Percentiles rank a stretch among this genome's conserved stretches.
These are phyloP conservation scores for Zeuzera pyrina DNA, from an alignment of 2,888 invertebrate species.

Conservation along the genomic window DNA sequence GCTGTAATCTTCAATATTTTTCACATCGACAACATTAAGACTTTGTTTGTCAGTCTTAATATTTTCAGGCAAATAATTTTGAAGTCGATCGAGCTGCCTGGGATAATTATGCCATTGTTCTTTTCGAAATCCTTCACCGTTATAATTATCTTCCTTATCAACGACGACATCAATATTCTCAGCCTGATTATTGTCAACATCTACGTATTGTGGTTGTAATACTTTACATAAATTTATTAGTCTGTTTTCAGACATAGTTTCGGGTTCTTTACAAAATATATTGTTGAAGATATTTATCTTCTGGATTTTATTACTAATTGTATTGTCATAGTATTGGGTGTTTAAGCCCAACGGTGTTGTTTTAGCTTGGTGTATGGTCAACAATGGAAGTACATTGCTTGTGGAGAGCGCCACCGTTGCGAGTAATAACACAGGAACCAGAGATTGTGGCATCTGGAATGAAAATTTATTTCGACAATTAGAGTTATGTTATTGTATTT, in stretches of 20 bases:
- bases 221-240: slow-evolving; percentile 17
- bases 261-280: slow-evolving; percentile 36
- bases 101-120: slow-evolving; percentile 63
- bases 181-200: slow-evolving; percentile 26
- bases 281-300: slow-evolving; percentile 34
- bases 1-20: slow-evolving; percentile 10
- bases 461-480: slow-evolving; percentile 21
- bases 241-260: slow-evolving; percentile 17
- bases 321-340: slow-evolving; percentile 51
- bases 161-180: slow-evolving; percentile 25
- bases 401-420: slow-evolving; percentile 50
- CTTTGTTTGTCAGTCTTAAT: slow-evolving; percentile 25
- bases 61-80: slow-evolving; percentile 28
- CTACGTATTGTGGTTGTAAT: slow-evolving; percentile 19
- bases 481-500: neutral
- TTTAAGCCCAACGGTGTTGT: slow-evolving; percentile 27
- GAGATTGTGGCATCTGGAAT: slow-evolving; percentile 54
- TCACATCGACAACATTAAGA: slow-evolving; percentile 30
- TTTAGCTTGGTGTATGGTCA: slow-evolving; percentile 33
- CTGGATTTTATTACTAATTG: slow-evolving; percentile 39
- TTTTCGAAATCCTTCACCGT: slow-evolving; percentile 47
- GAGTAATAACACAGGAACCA: slow-evolving; percentile 47
- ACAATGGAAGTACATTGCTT: slow-evolving; percentile 36
- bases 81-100: slow-evolving; percentile 51
- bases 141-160: slow-evolving; percentile 33